These are phyloP conservation scores for Lindbergichthys nudifrons DNA, from an alignment of 2,797 vertebrate genomes.

Conservation along the genomic window DNA sequence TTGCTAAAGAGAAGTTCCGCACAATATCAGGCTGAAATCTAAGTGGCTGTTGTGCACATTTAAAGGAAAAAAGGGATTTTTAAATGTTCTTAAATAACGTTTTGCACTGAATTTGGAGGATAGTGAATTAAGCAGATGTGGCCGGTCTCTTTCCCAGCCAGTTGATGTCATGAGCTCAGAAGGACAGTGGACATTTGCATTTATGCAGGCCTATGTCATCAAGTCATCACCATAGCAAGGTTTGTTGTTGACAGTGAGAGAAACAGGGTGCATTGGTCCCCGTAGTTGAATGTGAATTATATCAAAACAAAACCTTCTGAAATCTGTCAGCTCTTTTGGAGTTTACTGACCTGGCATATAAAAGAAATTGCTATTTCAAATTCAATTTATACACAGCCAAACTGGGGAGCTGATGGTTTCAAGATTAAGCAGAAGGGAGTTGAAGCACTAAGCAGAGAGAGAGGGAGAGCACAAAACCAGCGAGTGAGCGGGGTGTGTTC, in stretches of 20 bases:
- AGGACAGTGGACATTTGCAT: constrained; percentile 10
- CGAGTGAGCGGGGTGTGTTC: constrained; percentile 33
- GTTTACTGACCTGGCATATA: constrained; percentile 37
- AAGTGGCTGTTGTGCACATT: not conserved
- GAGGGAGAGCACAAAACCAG: constrained; percentile 60
- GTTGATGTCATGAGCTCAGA: constrained; percentile 20
- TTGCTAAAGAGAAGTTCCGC: constrained; percentile 39
- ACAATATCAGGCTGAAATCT: constrained; percentile 17
- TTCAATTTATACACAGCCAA: constrained; percentile 66
- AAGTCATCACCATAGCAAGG: constrained; percentile 1
- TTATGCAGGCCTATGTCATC: not conserved
- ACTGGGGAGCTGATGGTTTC: constrained; percentile 66
- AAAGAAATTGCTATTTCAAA: constrained; percentile 57
- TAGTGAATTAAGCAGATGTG: constrained; percentile 19
- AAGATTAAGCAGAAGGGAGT: constrained; percentile 58
- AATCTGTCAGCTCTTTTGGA: constrained; percentile 38
- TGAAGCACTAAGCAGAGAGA: constrained; percentile 28
- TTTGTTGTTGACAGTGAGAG: constrained; percentile 23
- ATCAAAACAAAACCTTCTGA: constrained; percentile 32
- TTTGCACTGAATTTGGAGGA: not conserved
- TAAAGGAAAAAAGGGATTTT: not conserved
- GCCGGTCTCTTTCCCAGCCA: not conserved
- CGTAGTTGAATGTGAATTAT: constrained; percentile 25
- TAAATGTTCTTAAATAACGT: constrained; percentile 24
- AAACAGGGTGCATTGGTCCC: constrained; percentile 18